phyloP scores from a whole-genome alignment of 1,140 invertebrate genomes.

The Matsumurasca onukii region DNA sequence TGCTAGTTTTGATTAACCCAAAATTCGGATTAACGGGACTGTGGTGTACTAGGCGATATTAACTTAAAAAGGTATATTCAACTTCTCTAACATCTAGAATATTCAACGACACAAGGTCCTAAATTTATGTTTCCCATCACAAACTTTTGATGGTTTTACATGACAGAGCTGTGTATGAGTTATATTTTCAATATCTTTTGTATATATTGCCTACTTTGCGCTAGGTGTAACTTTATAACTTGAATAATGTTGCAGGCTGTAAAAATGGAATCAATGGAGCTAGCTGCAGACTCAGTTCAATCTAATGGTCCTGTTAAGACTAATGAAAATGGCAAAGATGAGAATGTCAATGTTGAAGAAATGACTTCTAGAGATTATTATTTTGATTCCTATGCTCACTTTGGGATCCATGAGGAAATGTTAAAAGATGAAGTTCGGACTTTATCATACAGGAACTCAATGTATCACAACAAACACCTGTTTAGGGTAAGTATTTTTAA shows the following conservation, averaged over 20 bases:
- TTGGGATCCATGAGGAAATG: conserved; percentile 99
- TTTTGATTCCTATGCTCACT: conserved; percentile 99
- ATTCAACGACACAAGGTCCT: no score
- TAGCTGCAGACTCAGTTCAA: neutral
- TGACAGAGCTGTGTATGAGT: no score
- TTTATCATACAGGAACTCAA: conserved; percentile 96
- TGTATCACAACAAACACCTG: conserved; percentile 98
- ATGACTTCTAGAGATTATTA: conserved; percentile 96
- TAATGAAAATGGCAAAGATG: conserved; percentile 3
- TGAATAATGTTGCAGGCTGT: neutral
- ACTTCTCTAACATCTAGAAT: no score
- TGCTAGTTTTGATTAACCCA: no score
- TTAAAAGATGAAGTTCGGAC: conserved; percentile 99
- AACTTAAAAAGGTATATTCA: no score
- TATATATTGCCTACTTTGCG: no score
- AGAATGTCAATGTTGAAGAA: conserved; percentile 63
- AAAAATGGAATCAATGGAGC: neutral
- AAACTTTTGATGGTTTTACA: no score
- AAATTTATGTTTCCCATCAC: no score
- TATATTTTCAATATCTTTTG: no score
- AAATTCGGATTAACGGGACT: no score
- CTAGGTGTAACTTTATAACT: no score
- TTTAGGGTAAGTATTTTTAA: conserved; percentile 75
- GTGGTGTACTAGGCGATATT: no score
- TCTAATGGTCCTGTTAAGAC: neutral